Evolutionary conservation across 2,888 invertebrate species (phyloP).

Genomic region (Chymomyza caudatula): DNA sequence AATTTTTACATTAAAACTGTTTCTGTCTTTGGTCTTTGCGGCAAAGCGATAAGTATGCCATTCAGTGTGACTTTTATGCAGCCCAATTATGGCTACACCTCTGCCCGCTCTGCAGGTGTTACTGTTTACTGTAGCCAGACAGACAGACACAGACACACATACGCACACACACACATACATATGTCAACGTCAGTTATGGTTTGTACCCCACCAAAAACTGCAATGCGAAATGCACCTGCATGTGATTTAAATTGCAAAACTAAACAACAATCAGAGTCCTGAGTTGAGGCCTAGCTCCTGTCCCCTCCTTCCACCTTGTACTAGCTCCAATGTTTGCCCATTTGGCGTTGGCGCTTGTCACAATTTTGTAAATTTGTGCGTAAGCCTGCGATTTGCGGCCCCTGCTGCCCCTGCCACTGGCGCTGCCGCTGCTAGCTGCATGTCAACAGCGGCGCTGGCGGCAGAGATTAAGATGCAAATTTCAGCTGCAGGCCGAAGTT

Average conservation of each 20-base stretch:
- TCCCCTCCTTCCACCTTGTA: neutral
- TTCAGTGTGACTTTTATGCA: slow-evolving; percentile 31
- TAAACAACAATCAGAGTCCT: slow-evolving; percentile 62
- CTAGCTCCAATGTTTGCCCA: neutral
- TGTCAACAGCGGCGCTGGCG: slow-evolving; percentile 66
- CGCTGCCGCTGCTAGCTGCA: slow-evolving; percentile 25
- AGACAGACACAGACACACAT: neutral
- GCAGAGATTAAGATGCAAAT: slow-evolving; percentile 71
- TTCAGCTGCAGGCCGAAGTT: slow-evolving; percentile 26
- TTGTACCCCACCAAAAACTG: neutral
- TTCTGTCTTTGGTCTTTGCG: neutral
- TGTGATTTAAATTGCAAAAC: slow-evolving; percentile 68
- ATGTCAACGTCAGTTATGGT: neutral
- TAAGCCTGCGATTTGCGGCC: slow-evolving; percentile 54
- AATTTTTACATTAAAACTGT: neutral
- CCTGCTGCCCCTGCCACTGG: neutral
- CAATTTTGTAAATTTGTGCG: slow-evolving; percentile 36
- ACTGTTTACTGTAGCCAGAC: neutral
- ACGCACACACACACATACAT: neutral
- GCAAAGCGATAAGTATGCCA: slow-evolving; percentile 18
- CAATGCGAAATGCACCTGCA: neutral
- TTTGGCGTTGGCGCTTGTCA: neutral
- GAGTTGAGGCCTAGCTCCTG: neutral
- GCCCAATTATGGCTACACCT: slow-evolving; percentile 25
- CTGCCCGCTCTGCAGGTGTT: neutral